Conservation (phyloP, 2,797 vertebrate genomes). For the Morelia viridis region DNA sequence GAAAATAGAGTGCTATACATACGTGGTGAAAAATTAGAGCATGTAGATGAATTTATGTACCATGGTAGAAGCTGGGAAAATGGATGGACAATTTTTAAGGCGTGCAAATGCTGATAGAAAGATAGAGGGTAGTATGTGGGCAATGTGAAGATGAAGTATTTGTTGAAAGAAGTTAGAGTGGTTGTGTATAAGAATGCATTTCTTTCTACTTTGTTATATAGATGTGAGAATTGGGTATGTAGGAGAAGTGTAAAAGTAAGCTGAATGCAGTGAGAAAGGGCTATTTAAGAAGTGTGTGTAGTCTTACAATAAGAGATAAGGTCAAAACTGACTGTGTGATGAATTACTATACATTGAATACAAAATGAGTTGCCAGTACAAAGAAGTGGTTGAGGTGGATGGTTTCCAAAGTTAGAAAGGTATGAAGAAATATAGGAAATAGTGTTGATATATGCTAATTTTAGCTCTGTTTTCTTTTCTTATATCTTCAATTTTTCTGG, state of each 20-base stretch:
- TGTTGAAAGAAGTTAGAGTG: not conserved
- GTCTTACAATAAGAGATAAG: too few relatives aligned
- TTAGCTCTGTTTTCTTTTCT: not conserved
- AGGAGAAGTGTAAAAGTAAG: too few relatives aligned
- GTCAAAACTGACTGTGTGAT: not conserved
- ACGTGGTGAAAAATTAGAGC: not conserved
- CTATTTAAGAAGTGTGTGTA: too few relatives aligned
- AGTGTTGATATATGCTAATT: not conserved
- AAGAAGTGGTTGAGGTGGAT: not conserved
- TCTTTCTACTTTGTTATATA: not conserved
- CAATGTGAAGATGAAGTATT: not conserved
- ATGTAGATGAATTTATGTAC: not conserved
- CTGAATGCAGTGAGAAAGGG: too few relatives aligned
- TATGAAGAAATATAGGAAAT: not conserved
- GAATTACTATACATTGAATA: not conserved
- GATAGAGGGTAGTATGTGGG: not conserved
- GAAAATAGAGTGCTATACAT: not conserved
- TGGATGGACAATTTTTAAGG: not conserved
- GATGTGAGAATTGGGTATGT: not conserved
- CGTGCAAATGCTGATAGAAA: not conserved
- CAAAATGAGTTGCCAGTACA: not conserved
- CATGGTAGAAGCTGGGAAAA: not conserved
- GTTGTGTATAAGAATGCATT: not conserved
- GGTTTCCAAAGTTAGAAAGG: not conserved
- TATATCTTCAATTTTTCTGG: not conserved